Conservation (phyloP, 2,888 invertebrate genomes). For the Anthrax anthrax region DNA sequence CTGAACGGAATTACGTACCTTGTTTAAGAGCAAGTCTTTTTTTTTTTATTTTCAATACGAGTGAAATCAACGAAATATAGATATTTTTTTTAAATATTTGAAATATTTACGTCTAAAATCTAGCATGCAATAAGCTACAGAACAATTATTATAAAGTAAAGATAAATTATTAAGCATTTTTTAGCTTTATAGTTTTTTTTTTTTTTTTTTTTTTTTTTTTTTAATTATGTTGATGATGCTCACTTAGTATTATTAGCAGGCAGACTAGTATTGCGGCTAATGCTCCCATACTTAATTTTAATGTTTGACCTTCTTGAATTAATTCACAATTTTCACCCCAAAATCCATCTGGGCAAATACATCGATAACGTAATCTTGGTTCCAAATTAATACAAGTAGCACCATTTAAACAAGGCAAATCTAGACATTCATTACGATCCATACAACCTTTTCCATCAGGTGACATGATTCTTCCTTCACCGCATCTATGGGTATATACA, state of each 20-base stretch:
- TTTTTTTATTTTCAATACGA: neutral
- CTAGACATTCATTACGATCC: conserved; percentile 91
- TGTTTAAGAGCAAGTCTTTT: neutral
- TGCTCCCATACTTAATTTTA: conserved; percentile 93
- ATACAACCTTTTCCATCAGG: conserved; percentile 84
- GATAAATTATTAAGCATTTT: neutral
- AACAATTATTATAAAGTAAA: neutral
- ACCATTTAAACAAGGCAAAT: conserved; percentile 85
- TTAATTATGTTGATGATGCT: conserved; percentile 36
- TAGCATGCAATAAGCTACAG: neutral
- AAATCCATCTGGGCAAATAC: conserved; percentile 82
- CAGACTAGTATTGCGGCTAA: conserved; percentile 95
- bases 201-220: neutral
- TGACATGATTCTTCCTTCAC: conserved; percentile 81
- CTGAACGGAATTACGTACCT: too few relatives aligned
- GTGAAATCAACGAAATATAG: too few relatives aligned
- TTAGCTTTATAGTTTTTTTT: too few relatives aligned
- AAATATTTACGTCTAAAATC: neutral
- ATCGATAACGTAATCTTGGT: conserved; percentile 70
- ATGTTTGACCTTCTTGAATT: conserved; percentile 83
- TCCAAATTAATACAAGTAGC: conserved; percentile 86
- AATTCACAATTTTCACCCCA: conserved; percentile 92
- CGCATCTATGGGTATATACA: conserved; percentile 49
- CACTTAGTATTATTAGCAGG: conserved; percentile 91
- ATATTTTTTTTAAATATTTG: neutral